phyloP scores from a whole-genome alignment of 2,113 vertebrate genomes.

The Rhagologus leucostigma region DNA sequence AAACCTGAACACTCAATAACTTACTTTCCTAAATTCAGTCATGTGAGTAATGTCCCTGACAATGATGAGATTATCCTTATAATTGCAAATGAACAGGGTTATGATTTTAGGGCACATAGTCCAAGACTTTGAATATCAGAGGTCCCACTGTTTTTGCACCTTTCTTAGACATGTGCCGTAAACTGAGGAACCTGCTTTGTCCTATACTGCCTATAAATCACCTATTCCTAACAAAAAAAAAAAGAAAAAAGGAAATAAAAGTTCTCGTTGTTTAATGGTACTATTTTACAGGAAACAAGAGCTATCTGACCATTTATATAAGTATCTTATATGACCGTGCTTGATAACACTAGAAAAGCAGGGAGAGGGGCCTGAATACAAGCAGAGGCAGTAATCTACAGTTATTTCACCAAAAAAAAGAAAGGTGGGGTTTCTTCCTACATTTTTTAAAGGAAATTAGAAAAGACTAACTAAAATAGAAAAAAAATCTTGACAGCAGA shows the following conservation, averaged over 20 bases:
- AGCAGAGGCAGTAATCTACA: neutral
- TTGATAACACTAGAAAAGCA: neutral
- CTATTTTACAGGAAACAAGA: neutral
- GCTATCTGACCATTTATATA: neutral
- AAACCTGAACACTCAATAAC: neutral
- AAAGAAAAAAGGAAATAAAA: fast-evolving
- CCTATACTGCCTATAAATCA: neutral
- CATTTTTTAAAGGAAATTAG: neutral
- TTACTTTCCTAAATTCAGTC: neutral
- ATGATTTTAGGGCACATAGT: neutral
- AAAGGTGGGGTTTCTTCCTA: fast-evolving
- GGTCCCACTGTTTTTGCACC: neutral
- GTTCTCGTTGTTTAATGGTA: neutral
- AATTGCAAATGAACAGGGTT: neutral
- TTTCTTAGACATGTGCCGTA: neutral
- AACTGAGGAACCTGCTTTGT: neutral
- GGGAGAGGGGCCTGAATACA: neutral
- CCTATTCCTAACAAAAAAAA: neutral
- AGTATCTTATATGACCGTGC: neutral
- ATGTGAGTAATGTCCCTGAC: neutral
- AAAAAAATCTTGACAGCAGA: neutral
- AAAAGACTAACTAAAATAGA: neutral
- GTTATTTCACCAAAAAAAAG: neutral
- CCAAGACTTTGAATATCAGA: neutral
- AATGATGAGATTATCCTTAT: neutral